Conservation (phyloP, 2,888 invertebrate species). For the Mythimna albipuncta region DNA sequence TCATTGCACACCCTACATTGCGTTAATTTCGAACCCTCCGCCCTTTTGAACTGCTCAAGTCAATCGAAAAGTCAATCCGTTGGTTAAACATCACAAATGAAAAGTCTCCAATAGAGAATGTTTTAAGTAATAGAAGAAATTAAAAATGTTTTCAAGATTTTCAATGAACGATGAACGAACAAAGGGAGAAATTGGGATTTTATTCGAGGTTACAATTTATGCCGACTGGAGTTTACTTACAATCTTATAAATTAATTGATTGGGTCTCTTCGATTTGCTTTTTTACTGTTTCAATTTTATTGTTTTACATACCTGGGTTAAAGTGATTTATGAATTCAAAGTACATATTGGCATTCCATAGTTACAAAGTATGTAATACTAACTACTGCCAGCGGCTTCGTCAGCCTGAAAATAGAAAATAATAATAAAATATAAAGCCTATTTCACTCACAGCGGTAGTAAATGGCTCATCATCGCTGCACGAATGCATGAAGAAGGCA, state of each 20-base stretch:
- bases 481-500: no score
- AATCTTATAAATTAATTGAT: constrained; percentile 70
- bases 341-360: background rate
- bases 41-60: constrained; percentile 89
- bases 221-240: constrained; percentile 63
- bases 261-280: constrained; percentile 53
- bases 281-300: constrained; percentile 62
- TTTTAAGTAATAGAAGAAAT: constrained; percentile 89
- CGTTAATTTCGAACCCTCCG: constrained; percentile 85
- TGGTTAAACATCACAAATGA: constrained; percentile 90
- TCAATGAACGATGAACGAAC: constrained; percentile 73
- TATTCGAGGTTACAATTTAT: constrained; percentile 66
- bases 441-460: no score
- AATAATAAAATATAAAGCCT: no score
- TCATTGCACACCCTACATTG: constrained; percentile 86
- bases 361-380: background rate
- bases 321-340: constrained; percentile 21
- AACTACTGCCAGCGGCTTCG: no score
- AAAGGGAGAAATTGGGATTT: constrained; percentile 75
- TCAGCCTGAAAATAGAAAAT: no score
- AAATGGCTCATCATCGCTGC: no score
- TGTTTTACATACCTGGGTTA: constrained; percentile 25
- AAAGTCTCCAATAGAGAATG: constrained; percentile 86
- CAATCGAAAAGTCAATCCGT: constrained; percentile 89
- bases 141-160: constrained; percentile 87